phyloP scores from a whole-genome alignment of 2,888 invertebrate species.

The Eristalinus sepulchralis region DNA sequence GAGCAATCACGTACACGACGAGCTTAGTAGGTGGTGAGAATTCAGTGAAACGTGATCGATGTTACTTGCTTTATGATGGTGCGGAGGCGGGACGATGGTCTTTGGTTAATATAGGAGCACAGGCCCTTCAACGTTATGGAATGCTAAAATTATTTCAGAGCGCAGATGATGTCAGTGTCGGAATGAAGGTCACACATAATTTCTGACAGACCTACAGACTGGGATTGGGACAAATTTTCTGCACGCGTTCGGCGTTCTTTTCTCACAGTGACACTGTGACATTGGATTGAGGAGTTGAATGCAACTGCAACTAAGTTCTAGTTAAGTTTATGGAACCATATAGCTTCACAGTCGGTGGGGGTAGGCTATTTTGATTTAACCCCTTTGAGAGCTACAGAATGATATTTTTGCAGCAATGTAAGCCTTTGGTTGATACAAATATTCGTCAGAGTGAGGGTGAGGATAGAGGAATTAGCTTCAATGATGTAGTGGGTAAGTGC shows the following conservation, averaged over 20 bases:
- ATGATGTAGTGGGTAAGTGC: too few relatives aligned
- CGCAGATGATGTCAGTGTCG: background rate
- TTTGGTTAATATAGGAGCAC: background rate
- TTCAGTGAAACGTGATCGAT: constrained; percentile 16
- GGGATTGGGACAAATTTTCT: background rate
- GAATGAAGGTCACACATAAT: background rate
- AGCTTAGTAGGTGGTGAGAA: background rate
- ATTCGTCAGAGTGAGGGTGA: too few relatives aligned
- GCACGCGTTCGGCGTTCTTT: background rate
- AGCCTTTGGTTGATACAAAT: too few relatives aligned
- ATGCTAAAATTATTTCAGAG: background rate
- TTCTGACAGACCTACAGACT: background rate
- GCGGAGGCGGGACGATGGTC: background rate
- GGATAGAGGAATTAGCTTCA: too few relatives aligned
- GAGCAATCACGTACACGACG: constrained; percentile 1
- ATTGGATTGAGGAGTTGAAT: background rate
- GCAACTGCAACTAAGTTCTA: too few relatives aligned
- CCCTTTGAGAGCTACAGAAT: too few relatives aligned
- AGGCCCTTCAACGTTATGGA: background rate
- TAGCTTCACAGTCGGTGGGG: too few relatives aligned
- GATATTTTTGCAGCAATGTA: too few relatives aligned
- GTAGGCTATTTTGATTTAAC: too few relatives aligned
- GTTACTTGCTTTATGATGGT: background rate
- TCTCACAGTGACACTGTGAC: background rate
- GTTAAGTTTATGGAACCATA: too few relatives aligned